Percentiles rank a stretch among this genome's conserved stretches.
Evolutionary conservation across 2,888 invertebrate species (phyloP).

Genomic region (Pyrochroa serraticornis): DNA sequence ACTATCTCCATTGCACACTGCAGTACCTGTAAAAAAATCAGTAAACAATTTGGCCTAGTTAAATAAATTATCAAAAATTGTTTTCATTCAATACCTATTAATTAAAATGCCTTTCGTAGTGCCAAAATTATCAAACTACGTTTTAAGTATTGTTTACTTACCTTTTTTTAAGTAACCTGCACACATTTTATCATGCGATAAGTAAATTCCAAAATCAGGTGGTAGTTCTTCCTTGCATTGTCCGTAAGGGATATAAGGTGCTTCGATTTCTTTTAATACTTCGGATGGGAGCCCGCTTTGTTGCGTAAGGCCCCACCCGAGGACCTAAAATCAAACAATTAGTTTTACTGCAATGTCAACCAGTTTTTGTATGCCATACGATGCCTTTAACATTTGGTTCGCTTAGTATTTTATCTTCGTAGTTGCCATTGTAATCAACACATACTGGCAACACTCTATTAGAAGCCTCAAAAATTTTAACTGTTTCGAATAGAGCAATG

Average conservation of each 20-base stretch:
- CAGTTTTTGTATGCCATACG: not conserved
- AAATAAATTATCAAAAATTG: not conserved
- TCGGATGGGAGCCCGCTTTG: constrained; percentile 18
- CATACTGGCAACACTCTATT: constrained; percentile 17
- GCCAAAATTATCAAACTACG: too few relatives aligned
- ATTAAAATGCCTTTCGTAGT: too few relatives aligned
- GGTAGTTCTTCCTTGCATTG: constrained; percentile 37
- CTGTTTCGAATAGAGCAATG: constrained; percentile 16
- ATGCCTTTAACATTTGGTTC: not conserved
- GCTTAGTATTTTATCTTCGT: not conserved
- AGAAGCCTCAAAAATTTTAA: constrained; percentile 5
- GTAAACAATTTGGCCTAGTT: not conserved
- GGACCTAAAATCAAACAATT: constrained; percentile 20
- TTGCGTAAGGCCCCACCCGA: constrained; percentile 34
- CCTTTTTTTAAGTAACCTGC: constrained; percentile 43
- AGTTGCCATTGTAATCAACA: constrained; percentile 8
- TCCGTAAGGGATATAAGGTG: constrained; percentile 36
- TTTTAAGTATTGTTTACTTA: too few relatives aligned
- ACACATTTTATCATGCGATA: constrained; percentile 45
- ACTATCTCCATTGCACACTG: constrained; percentile 60
- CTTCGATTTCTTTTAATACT: constrained; percentile 37
- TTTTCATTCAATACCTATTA: too few relatives aligned
- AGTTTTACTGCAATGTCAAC: not conserved
- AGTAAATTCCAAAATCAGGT: constrained; percentile 29
- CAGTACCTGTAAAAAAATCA: constrained; percentile 47